Conservation (phyloP, 2,888 invertebrate genomes). For the Margaritifera margaritifera region DNA sequence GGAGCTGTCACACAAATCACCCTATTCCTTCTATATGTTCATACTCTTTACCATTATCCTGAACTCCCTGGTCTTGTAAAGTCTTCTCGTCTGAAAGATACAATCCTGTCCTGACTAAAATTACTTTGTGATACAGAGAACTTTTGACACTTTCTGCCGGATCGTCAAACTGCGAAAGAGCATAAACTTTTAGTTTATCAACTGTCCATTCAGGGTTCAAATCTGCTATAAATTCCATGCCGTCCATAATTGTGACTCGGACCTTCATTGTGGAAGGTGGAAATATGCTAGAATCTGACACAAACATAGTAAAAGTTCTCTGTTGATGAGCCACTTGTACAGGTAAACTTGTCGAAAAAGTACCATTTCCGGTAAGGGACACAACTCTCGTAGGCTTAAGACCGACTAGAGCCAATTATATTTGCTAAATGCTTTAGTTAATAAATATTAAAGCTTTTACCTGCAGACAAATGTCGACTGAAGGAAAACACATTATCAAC, state of each 20-base stretch:
- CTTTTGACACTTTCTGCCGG: slow-evolving; percentile 69
- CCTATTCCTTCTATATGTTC: too few species aligned
- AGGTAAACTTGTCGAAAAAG: too few species aligned
- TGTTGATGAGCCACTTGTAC: too few species aligned
- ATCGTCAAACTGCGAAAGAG: slow-evolving; percentile 71
- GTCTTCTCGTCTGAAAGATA: slow-evolving; percentile 71
- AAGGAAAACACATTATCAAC: too few species aligned
- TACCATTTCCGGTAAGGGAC: too few species aligned
- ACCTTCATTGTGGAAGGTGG: slow-evolving; percentile 67
- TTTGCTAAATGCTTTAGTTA: too few species aligned
- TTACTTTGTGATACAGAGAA: slow-evolving; percentile 71
- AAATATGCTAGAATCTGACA: slow-evolving; percentile 70
- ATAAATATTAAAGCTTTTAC: too few species aligned
- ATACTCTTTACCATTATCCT: slow-evolving; percentile 68
- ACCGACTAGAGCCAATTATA: too few species aligned
- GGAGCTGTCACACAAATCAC: neutral
- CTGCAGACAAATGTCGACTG: too few species aligned
- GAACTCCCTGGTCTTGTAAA: slow-evolving; percentile 67
- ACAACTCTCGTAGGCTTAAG: too few species aligned
- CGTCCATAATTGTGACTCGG: slow-evolving; percentile 70
- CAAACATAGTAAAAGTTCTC: slow-evolving; percentile 65
- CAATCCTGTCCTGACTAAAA: slow-evolving; percentile 69
- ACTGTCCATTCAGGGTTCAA: slow-evolving; percentile 68
- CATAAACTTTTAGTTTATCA: slow-evolving; percentile 72
- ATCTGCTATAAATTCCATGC: slow-evolving; percentile 65